Percentiles rank a stretch among this genome's conserved stretches.
phyloP scores from a whole-genome alignment of 2,888 invertebrate species.

The Xestia rhomboidea region DNA sequence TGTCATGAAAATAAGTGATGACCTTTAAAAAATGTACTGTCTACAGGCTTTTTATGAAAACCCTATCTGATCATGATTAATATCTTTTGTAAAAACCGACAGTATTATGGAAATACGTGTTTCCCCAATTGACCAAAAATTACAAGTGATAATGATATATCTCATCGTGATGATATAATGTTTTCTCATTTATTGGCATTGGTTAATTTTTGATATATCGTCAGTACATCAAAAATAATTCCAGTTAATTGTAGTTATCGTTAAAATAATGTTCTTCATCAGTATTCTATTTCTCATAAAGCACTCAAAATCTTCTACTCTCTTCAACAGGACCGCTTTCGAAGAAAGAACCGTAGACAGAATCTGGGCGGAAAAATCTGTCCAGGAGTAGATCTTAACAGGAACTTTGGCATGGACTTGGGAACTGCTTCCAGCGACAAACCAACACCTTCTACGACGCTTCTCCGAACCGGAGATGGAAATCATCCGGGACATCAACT shows the following conservation, averaged over 20 bases:
- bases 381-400: constrained; percentile 93
- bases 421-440: constrained; percentile 86
- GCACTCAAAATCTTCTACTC: background rate
- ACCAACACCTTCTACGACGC: constrained; percentile 92
- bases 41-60: background rate
- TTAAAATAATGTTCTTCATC: background rate
- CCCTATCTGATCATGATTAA: background rate
- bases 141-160: too few species aligned
- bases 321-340: constrained; percentile 87
- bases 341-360: constrained; percentile 92
- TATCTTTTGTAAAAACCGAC: background rate
- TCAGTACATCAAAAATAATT: too few species aligned
- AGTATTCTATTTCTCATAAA: background rate
- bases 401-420: constrained; percentile 94
- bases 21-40: background rate
- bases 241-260: too few species aligned
- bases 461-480: constrained; percentile 93
- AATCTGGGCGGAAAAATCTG: constrained; percentile 82
- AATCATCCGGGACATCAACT: constrained; percentile 90
- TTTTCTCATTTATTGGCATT: too few species aligned
- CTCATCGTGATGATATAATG: too few species aligned
- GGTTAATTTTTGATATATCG: too few species aligned
- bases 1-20: background rate
- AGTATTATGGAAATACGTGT: background rate
- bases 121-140: background rate